These are phyloP conservation scores for Clivina fossor DNA, from an alignment of 2,888 invertebrate species.

Conservation along the genomic window DNA sequence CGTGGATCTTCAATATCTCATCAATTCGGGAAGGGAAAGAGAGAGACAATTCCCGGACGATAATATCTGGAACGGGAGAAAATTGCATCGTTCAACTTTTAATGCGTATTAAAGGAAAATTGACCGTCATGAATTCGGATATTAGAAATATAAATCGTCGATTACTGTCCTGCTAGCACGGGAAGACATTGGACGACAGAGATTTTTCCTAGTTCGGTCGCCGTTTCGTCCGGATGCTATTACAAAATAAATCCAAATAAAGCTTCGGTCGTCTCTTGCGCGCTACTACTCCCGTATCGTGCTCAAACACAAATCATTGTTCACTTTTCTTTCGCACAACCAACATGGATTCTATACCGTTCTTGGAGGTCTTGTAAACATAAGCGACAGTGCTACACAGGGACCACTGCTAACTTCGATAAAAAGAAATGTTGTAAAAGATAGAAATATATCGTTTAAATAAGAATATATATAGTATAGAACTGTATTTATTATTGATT, in stretches of 20 bases:
- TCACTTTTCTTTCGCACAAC: constrained; percentile 25
- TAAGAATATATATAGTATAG: too few species aligned
- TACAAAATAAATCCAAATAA: constrained; percentile 29
- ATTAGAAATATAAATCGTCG: constrained; percentile 20
- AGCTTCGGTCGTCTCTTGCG: constrained; percentile 13
- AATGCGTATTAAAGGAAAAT: too few species aligned
- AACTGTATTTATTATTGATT: too few species aligned
- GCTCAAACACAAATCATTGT: constrained; percentile 29
- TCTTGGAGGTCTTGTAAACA: constrained; percentile 26
- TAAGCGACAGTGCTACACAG: constrained; percentile 21
- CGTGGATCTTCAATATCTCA: too few species aligned
- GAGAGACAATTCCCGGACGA: too few species aligned
- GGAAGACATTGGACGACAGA: background rate
- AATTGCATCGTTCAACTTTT: too few species aligned
- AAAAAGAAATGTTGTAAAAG: too few species aligned
- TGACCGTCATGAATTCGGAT: constrained; percentile 16
- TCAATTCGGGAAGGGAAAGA: too few species aligned
- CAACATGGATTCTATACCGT: constrained; percentile 15
- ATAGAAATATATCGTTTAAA: too few species aligned
- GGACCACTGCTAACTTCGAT: constrained; percentile 27
- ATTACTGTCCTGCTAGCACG: background rate
- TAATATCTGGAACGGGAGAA: too few species aligned
- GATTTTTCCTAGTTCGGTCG: background rate
- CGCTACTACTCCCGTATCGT: too few species aligned
- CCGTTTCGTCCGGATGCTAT: constrained; percentile 21